These are phyloP conservation scores for Crematogaster levior DNA, from an alignment of 2,888 invertebrate genomes.

Conservation along the genomic window DNA sequence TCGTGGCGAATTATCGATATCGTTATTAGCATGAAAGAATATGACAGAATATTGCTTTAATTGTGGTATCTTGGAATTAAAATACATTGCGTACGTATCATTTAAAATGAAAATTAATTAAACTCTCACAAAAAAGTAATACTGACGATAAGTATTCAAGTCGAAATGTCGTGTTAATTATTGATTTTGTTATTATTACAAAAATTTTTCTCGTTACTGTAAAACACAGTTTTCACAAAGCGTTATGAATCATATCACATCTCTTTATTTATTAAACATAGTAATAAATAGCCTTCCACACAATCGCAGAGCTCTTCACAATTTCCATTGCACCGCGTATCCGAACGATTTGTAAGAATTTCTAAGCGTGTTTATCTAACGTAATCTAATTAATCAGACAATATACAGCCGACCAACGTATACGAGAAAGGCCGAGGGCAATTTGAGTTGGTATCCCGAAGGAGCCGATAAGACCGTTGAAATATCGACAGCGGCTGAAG, in stretches of 20 bases:
- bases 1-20: not conserved
- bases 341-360: slow-evolving; percentile 43
- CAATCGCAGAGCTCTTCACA: not conserved
- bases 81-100: not conserved
- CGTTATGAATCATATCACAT: not conserved
- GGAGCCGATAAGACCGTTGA: slow-evolving; percentile 83
- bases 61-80: not conserved
- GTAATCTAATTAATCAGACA: slow-evolving; percentile 71
- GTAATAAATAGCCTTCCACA: not conserved
- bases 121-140: not conserved
- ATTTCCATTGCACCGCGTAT: slow-evolving; percentile 35
- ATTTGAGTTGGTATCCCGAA: slow-evolving; percentile 78
- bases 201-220: not conserved
- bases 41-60: not conserved
- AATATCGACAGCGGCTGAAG: slow-evolving; percentile 82
- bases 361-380: slow-evolving; percentile 12
- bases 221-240: not conserved
- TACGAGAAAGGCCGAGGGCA: slow-evolving; percentile 54
- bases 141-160: not conserved
- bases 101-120: not conserved
- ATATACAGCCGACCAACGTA: slow-evolving; percentile 59
- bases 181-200: not conserved
- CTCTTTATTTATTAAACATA: not conserved
- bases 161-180: not conserved
- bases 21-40: not conserved